Evolutionary conservation across 2,797 vertebrate genomes (phyloP).

Genomic region (Acrocephalus scirpaceus): DNA sequence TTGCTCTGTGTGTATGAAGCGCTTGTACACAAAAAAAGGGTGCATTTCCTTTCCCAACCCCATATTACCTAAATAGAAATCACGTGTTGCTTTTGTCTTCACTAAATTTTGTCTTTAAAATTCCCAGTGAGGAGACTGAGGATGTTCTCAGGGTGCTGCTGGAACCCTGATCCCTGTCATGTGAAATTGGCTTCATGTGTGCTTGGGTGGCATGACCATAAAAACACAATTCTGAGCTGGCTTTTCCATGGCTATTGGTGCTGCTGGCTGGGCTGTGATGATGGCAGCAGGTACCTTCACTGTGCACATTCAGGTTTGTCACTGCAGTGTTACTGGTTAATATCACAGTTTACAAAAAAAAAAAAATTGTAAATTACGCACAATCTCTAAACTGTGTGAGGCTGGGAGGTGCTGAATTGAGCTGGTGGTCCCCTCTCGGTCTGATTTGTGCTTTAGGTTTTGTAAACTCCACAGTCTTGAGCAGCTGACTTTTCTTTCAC

Average conservation of each 20-base stretch:
- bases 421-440: background rate
- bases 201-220: fast-evolving
- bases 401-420: background rate
- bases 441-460: background rate
- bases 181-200: fast-evolving
- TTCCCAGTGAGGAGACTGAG: background rate
- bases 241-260: fast-evolving
- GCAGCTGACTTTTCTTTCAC: background rate
- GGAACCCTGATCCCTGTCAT: background rate
- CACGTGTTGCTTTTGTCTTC: fast-evolving
- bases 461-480: background rate
- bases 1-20: background rate
- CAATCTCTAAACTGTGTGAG: background rate
- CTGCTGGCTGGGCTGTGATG: background rate
- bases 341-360: background rate
- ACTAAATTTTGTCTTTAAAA: background rate
- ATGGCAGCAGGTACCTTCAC: background rate
- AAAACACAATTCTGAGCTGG: background rate
- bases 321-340: background rate
- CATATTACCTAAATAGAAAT: background rate
- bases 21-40: background rate
- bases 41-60: background rate
- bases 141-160: background rate
- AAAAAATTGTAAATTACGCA: background rate
- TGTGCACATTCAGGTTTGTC: background rate